These are phyloP conservation scores for Saccopteryx leptura DNA, from an alignment of 2,113 vertebrate genomes.

Conservation along the genomic window DNA sequence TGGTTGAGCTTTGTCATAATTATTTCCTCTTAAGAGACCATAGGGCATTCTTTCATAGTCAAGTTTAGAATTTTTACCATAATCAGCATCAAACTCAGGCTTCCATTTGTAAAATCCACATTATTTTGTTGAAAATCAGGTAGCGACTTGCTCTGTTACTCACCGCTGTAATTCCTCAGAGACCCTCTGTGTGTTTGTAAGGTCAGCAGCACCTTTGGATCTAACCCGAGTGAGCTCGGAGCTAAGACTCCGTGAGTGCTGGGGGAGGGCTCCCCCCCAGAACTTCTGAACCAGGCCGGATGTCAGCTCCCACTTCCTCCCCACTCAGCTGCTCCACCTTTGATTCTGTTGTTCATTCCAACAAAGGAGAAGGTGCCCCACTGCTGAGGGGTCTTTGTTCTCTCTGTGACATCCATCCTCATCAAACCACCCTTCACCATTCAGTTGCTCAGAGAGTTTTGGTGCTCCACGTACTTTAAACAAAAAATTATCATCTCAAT, in stretches of 20 bases:
- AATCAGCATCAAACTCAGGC: background rate
- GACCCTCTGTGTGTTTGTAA: background rate
- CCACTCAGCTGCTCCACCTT: background rate
- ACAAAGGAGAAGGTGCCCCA: background rate
- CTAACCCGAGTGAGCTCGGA: background rate
- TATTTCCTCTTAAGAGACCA: background rate
- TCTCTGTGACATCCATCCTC: background rate
- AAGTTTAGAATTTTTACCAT: background rate
- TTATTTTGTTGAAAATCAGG: background rate
- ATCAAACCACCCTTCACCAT: background rate
- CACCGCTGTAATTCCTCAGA: background rate
- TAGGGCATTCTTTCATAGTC: background rate
- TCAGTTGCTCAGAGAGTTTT: background rate
- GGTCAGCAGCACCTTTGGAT: background rate
- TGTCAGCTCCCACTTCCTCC: background rate
- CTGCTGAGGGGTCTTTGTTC: background rate
- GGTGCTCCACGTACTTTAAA: background rate
- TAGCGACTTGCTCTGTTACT: background rate
- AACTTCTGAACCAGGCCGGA: background rate
- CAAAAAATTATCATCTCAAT: background rate
- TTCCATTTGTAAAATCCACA: background rate
- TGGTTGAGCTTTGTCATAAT: background rate
- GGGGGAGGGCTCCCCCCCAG: no score
- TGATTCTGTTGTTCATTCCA: background rate
- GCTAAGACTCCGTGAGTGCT: fast-evolving